Evolutionary conservation across 2,113 vertebrate genomes (phyloP).

Genomic region (Mesembrinibis cayennensis): DNA sequence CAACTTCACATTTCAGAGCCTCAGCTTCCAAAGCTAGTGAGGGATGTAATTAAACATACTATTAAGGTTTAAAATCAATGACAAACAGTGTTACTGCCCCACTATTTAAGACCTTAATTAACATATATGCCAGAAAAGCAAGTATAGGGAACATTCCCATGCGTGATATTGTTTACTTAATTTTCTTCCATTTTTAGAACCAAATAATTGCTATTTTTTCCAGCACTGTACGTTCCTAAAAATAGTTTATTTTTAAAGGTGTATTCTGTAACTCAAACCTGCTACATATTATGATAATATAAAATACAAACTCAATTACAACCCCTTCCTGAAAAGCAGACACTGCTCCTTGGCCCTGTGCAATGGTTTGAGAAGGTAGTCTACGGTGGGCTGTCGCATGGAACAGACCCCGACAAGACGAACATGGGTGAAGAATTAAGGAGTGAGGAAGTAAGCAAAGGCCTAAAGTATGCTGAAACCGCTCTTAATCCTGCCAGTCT

Average conservation of each 20-base stretch:
- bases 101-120: not conserved
- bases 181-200: not conserved
- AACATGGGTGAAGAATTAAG: not conserved
- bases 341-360: not conserved
- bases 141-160: not conserved
- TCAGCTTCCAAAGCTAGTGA: not conserved
- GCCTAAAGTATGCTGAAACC: not conserved
- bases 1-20: not conserved
- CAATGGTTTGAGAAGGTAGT: not conserved
- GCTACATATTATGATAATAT: not conserved
- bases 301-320: not conserved
- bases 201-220: not conserved
- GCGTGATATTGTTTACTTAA: not conserved
- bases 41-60: not conserved
- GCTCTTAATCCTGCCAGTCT: not conserved
- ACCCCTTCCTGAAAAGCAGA: not conserved
- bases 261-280: not conserved
- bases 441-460: not conserved
- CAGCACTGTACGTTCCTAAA: not conserved
- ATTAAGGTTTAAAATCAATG: not conserved
- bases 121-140: not conserved
- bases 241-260: not conserved
- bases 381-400: fast-evolving
- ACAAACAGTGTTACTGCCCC: not conserved
- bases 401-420: fast-evolving